A percentile compares a stretch with the other conserved stretches of the same genome.
Conservation (phyloP, 2,113 vertebrate species). For the Sturnus vulgaris region DNA sequence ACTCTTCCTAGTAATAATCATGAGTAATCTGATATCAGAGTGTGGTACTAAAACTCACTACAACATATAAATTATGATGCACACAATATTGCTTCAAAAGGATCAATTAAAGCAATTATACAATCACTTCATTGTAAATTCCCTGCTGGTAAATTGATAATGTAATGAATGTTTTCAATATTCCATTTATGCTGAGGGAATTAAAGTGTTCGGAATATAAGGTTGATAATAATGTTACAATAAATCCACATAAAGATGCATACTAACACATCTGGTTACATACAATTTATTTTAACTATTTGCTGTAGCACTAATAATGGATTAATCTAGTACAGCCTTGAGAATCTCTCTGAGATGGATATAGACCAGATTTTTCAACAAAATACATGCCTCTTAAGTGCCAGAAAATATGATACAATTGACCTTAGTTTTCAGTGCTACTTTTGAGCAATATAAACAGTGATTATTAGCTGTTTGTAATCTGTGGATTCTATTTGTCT, state of each 20-base stretch:
- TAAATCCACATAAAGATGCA: not conserved
- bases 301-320: not conserved
- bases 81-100: not conserved
- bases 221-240: not conserved
- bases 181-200: not conserved
- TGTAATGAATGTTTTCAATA: constrained; percentile 12
- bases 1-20: not conserved
- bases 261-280: not conserved
- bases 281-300: not conserved
- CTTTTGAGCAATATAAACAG: not conserved
- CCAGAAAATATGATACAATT: not conserved
- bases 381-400: not conserved
- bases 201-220: not conserved
- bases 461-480: not conserved
- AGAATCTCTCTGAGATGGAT: not conserved
- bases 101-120: not conserved
- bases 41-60: not conserved
- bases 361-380: not conserved
- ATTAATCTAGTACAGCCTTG: not conserved
- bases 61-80: not conserved
- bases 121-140: not conserved
- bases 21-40: not conserved
- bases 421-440: not conserved
- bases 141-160: not conserved
- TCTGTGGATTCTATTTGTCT: not conserved